phyloP scores from a whole-genome alignment of 2,113 vertebrate species.

The Stegostoma tigrinum region DNA sequence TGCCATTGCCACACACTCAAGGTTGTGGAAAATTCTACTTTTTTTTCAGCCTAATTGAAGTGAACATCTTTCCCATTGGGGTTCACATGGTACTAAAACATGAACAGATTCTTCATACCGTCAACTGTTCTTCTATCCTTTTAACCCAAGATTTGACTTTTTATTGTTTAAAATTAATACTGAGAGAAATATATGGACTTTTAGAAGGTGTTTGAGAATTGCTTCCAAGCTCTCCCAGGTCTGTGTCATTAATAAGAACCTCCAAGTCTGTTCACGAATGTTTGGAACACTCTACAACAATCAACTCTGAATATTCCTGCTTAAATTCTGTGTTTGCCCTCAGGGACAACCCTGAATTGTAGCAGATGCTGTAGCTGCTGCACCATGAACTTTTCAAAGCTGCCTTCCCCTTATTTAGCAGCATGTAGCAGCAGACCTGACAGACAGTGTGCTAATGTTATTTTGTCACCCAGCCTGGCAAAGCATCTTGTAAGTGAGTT shows the following conservation, averaged over 20 bases:
- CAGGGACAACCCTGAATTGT: slow-evolving; percentile 7
- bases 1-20: not conserved
- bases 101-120: not conserved
- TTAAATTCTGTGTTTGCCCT: not conserved
- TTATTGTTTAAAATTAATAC: not conserved
- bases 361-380: slow-evolving; percentile 10
- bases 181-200: not conserved
- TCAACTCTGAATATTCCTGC: not conserved
- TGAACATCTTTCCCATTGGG: not conserved
- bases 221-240: too few species aligned
- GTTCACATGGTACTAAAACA: not conserved
- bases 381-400: slow-evolving; percentile 33
- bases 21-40: not conserved
- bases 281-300: not conserved
- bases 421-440: slow-evolving; percentile 11
- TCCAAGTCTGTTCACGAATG: not conserved
- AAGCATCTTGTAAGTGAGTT: slow-evolving; percentile 20
- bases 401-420: slow-evolving; percentile 12
- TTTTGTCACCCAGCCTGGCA: slow-evolving; percentile 24
- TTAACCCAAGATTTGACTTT: not conserved
- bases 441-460: slow-evolving; percentile 27
- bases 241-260: not conserved
- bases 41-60: not conserved
- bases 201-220: not conserved
- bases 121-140: not conserved